Evolutionary conservation across 1,140 invertebrate species (phyloP).

Genomic region (Octopus sinensis): DNA sequence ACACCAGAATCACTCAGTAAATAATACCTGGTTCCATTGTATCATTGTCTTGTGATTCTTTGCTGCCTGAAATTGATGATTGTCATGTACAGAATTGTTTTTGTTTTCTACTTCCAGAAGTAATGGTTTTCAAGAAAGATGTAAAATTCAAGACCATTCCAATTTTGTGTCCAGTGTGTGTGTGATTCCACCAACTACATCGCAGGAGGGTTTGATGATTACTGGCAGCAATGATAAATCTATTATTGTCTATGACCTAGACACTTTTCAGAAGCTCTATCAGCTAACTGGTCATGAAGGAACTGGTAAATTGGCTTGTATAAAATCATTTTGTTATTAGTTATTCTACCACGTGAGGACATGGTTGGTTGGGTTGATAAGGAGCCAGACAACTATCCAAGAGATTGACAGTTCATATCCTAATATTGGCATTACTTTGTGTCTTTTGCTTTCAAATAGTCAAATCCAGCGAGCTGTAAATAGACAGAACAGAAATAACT

Average conservation of each 20-base stretch:
- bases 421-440: not conserved
- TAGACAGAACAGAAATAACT: no score
- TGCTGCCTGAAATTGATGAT: no score
- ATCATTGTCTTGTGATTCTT: no score
- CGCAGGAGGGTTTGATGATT: conserved; percentile 75
- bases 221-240: conserved; percentile 85
- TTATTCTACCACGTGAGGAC: not conserved
- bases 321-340: not conserved
- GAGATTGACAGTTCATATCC: not conserved
- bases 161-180: conserved; percentile 82
- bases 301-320: conserved; percentile 61
- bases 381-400: not conserved
- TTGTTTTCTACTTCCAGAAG: conserved; percentile 52
- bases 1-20: no score
- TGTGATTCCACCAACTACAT: conserved; percentile 68
- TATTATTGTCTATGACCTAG: conserved; percentile 71
- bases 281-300: conserved; percentile 77
- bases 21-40: no score
- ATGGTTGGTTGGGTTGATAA: not conserved
- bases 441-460: not conserved
- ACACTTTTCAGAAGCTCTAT: conserved; percentile 62
- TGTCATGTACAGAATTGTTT: not conserved
- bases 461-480: no score
- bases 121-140: conserved; percentile 61
- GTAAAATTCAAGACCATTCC: conserved; percentile 74